Conservation (phyloP, 1,140 invertebrate genomes). For the Oreohelix idahoensis region DNA sequence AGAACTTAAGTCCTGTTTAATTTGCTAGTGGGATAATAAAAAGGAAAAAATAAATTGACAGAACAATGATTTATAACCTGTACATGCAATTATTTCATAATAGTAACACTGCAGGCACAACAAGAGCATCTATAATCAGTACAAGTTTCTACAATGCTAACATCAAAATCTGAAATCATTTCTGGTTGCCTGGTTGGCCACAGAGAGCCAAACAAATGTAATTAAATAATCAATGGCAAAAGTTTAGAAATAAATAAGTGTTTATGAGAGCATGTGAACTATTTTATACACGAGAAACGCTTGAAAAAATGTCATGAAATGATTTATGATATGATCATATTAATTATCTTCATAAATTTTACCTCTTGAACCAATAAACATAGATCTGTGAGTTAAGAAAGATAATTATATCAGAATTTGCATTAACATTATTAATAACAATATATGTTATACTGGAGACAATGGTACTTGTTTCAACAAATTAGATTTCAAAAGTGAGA, state of each 20-base stretch:
- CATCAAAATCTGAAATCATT: not conserved
- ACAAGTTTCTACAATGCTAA: not conserved
- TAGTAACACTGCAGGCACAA: not conserved
- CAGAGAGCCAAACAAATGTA: slow-evolving; percentile 15
- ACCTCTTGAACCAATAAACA: not conserved
- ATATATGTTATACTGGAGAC: not conserved
- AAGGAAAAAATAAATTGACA: not conserved
- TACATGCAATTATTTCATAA: not conserved
- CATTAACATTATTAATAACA: not conserved
- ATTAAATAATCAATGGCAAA: slow-evolving; percentile 3
- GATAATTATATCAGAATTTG: slow-evolving; percentile 1
- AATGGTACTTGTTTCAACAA: not conserved
- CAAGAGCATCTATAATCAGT: slow-evolving; percentile 3
- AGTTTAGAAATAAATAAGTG: slow-evolving; percentile 3
- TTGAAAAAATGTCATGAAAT: not conserved
- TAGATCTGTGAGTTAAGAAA: not conserved
- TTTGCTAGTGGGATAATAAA: slow-evolving; percentile 33
- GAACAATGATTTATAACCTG: slow-evolving; percentile 9
- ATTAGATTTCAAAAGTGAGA: not conserved
- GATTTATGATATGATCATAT: not conserved
- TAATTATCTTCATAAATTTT: not conserved
- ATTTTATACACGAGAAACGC: not conserved
- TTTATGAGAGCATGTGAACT: not conserved
- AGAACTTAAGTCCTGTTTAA: slow-evolving; percentile 12
- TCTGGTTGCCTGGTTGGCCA: slow-evolving; percentile 11